phyloP scores from a whole-genome alignment of 1,140 invertebrate species.

The Orius insidiosus region DNA sequence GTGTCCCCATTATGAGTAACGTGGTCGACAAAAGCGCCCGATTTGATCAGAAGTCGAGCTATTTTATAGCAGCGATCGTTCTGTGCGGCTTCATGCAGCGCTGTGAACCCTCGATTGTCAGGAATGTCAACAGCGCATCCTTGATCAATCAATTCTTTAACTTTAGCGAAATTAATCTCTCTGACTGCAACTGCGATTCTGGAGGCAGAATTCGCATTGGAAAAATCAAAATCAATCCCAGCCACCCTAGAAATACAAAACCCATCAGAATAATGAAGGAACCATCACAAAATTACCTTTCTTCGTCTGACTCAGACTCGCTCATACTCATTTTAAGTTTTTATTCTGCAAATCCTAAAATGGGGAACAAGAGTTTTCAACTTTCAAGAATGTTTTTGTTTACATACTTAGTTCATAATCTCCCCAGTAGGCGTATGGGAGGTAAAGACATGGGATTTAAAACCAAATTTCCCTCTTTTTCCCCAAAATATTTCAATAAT shows the following conservation, averaged over 20 bases:
- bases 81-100: constrained; percentile 10
- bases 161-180: background rate
- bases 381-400: background rate
- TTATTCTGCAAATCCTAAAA: no score
- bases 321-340: no score
- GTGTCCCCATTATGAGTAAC: constrained; percentile 9
- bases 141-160: constrained; percentile 2
- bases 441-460: no score
- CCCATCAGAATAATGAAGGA: background rate
- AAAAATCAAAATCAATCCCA: constrained; percentile 10
- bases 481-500: no score
- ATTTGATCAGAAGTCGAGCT: background rate
- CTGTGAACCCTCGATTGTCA: constrained; percentile 12
- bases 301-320: no score
- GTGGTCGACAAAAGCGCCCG: constrained; percentile 10
- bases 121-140: background rate
- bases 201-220: constrained; percentile 7
- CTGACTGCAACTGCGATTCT: constrained; percentile 7
- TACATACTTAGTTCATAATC: background rate
- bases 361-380: no score
- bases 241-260: background rate
- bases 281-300: no score
- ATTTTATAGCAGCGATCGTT: constrained; percentile 2
- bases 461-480: no score
- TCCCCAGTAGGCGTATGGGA: background rate